Evolutionary conservation across 2,113 vertebrate genomes (phyloP), one percentile per base, ranked within the genome.

Genomic region (Rhabdornis inornatus): DNA sequence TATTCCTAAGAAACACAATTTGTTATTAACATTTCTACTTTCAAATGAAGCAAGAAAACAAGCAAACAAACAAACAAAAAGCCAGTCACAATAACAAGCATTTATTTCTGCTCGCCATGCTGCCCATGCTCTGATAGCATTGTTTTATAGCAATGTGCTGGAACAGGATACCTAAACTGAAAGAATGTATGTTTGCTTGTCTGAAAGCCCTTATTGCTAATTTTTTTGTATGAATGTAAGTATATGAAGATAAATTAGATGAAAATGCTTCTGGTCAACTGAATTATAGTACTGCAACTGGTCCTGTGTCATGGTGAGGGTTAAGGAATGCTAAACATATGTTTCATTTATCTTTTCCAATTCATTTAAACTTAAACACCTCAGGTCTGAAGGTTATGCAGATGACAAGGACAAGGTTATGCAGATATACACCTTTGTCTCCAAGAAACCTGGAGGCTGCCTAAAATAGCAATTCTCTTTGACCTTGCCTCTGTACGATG

Each of bases 391-490:
- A 94, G 69, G 87, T 92, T 89, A 75, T 55, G 47, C 25, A 83
- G 80, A 77, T 86, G 94, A 75, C 52, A 86, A 90, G 63, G 53
- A 82, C 53, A 90, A 93, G 88, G 57, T 65, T 90, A 77, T 80
- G 55, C 59, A 93, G 85, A 60, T 45, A 66, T 6, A 56, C 20
- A 77, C 45, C 40, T 92, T 86, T 92, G 76, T 83, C 68, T 89
- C 33, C 57, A 75, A 37, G 64, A 92, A 91, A 94, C 56, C 44
- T 81, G 53, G 39, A 87, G 37, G 47, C 44, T 87, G 40, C 56
- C 69, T 94, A 70, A 95, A 95, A 92, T 44, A 91, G 3, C 35
- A 81, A 31, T 80, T 92, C 23, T 66, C 35, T 78, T 87, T 5
- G 27, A 82, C 87, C 65, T 96, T 93, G 39, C 17, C 40, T 56